Evolutionary conservation across 2,888 invertebrate genomes (phyloP).

Genomic region (Argyra leucocephala): DNA sequence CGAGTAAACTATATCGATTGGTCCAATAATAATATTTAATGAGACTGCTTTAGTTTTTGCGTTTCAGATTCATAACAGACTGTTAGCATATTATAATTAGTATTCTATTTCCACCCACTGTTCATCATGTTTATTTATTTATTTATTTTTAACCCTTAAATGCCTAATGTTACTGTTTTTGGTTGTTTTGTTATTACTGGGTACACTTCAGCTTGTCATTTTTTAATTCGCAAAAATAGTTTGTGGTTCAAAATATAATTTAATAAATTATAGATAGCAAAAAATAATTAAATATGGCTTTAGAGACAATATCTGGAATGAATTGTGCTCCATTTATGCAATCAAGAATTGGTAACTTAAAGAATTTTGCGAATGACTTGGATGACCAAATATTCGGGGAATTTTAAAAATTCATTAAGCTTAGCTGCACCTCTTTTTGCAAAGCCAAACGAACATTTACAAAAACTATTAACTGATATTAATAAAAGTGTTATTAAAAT

Average conservation of each 20-base stretch:
- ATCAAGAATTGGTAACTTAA: slow-evolving; percentile 30
- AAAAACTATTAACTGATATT: slow-evolving; percentile 57
- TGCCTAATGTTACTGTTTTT: no score
- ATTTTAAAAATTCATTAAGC: slow-evolving; percentile 36
- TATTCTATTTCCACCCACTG: no score
- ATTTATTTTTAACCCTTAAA: no score
- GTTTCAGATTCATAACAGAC: no score
- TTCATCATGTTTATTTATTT: no score
- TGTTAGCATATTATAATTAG: no score
- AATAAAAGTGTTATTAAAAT: slow-evolving; percentile 71
- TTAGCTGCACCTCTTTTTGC: slow-evolving; percentile 68
- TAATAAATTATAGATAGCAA: neutral
- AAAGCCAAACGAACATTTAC: slow-evolving; percentile 64
- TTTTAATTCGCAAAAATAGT: no score
- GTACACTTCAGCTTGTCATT: neutral
- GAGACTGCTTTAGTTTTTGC: no score
- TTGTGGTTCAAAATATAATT: no score
- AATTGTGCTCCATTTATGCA: slow-evolving; percentile 54
- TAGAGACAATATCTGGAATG: slow-evolving; percentile 67
- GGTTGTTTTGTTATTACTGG: no score
- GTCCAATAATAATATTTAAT: no score
- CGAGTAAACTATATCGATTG: no score
- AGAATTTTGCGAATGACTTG: slow-evolving; percentile 51
- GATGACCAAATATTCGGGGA: slow-evolving; percentile 44
- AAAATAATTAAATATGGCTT: slow-evolving; percentile 55